Conservation (phyloP, 2,797 vertebrate species). For the Galago senegalensis region DNA sequence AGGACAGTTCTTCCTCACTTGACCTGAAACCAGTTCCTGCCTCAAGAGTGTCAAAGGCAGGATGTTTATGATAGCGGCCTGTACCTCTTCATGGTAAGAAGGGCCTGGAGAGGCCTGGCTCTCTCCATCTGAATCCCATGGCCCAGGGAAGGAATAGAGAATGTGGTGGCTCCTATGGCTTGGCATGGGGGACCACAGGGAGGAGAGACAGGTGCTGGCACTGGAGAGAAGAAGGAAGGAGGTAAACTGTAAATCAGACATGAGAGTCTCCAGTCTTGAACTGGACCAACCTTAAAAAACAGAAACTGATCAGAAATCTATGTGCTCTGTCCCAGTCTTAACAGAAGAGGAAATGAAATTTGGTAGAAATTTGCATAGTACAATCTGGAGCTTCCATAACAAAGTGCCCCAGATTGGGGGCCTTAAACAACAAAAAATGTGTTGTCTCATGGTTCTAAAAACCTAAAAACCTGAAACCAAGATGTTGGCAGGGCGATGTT, state of each 20-base stretch:
- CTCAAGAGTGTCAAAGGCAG: background rate
- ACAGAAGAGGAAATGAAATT: background rate
- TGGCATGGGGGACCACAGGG: background rate
- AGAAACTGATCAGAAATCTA: slow-evolving; percentile 38
- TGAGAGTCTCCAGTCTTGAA: background rate
- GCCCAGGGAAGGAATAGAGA: background rate
- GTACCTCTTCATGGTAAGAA: background rate
- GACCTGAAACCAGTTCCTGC: background rate
- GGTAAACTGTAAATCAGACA: background rate
- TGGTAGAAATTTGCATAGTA: background rate
- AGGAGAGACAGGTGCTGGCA: background rate
- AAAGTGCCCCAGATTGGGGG: background rate
- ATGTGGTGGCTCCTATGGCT: background rate
- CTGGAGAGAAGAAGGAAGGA: background rate
- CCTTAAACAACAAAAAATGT: background rate
- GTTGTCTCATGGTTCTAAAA: background rate
- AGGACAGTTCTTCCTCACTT: background rate
- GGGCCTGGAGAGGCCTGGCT: background rate
- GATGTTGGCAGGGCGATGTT: background rate
- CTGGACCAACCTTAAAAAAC: background rate
- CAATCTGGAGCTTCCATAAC: background rate
- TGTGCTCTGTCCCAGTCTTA: background rate
- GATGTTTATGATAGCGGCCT: background rate
- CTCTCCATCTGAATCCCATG: background rate
- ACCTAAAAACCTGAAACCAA: background rate